Conservation (phyloP, 2,888 invertebrate genomes). For the Ypsolopha sequella region DNA sequence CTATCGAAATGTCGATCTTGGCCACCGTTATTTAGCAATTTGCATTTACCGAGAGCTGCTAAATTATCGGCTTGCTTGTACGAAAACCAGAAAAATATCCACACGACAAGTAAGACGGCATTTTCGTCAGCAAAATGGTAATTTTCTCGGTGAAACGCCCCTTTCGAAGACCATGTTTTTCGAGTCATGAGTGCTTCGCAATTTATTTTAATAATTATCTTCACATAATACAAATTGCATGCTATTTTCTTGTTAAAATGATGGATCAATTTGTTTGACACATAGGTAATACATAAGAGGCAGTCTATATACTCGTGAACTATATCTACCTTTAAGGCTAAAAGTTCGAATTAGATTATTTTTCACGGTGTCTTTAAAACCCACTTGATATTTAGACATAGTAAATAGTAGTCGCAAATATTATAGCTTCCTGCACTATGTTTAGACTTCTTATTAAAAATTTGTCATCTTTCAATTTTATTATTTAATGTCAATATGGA, state of each 20-base stretch:
- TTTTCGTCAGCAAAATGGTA: conserved; percentile 41
- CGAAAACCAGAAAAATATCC: conserved; percentile 27
- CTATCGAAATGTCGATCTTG: conserved; percentile 35
- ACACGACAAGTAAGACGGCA: conserved; percentile 22
- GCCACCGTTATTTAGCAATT: conserved; percentile 41
- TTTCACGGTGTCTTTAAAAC: too few species aligned
- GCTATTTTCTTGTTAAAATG: conserved; percentile 5
- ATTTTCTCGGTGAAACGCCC: conserved; percentile 37
- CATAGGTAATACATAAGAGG: too few species aligned
- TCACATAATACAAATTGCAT: conserved; percentile 28
- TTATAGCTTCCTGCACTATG: too few species aligned
- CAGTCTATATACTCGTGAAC: too few species aligned
- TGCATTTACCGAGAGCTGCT: conserved; percentile 38
- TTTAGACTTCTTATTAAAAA: too few species aligned
- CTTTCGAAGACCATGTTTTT: conserved; percentile 25
- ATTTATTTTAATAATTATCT: conserved; percentile 50
- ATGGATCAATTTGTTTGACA: neutral
- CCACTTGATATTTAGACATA: neutral
- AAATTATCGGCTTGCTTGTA: conserved; percentile 35
- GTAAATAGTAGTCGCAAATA: neutral
- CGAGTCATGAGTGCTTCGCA: conserved; percentile 31
- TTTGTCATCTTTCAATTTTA: neutral
- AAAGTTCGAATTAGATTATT: too few species aligned
- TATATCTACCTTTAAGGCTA: too few species aligned
- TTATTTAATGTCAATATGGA: neutral